Evolutionary conservation across 2,113 vertebrate genomes (phyloP), one percentile per base, ranked within the genome.

Genomic region (Eurypyga helias): DNA sequence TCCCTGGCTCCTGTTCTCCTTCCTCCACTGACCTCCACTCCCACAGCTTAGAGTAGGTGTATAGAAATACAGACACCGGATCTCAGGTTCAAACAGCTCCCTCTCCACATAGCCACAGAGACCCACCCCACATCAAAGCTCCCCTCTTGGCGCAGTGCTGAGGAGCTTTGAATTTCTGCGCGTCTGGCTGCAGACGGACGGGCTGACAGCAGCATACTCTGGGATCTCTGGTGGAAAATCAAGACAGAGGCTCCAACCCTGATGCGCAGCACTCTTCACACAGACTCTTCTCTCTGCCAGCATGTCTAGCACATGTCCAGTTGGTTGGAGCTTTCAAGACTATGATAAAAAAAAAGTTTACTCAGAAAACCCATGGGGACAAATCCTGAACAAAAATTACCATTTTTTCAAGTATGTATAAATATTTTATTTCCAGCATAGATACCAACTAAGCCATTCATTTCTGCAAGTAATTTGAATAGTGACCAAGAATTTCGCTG

Each of bases 131-230:
- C 0, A 17, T n/a, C 54, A 92, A 45, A 82, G 70, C 60, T 65
- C 19, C 0, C 33, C 69, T 16, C 19, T 34, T 4, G 2, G 31
- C 49, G 70, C 45, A n/a, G 15, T 13, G n/a, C 49, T 0, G 0
- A 14, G 1, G 2, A 51, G 10, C 41, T 71, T 64, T 28, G 45
- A 7, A 80, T 36, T 38, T 61, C 25, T 18, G 16, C 9, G 20
- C 16, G 34, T 10, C 46, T 73, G 38, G 15, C 43, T 83, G 55
- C 43, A 54, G 23, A 14, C 14, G 45, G 13, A 26, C 26, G n/a
- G 28, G 45, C 49, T 57, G 38, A 65, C 31, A 65, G 75, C 45
- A 60, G 41, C 31, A 41, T 0, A 25, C 20, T 19, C 54, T 26
- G 11, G 49, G 41, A 85, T 26, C n/a, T 41, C 26, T 8, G 11